phyloP scores from a whole-genome alignment of 2,888 invertebrate genomes.

The Cynaeus angustus region DNA sequence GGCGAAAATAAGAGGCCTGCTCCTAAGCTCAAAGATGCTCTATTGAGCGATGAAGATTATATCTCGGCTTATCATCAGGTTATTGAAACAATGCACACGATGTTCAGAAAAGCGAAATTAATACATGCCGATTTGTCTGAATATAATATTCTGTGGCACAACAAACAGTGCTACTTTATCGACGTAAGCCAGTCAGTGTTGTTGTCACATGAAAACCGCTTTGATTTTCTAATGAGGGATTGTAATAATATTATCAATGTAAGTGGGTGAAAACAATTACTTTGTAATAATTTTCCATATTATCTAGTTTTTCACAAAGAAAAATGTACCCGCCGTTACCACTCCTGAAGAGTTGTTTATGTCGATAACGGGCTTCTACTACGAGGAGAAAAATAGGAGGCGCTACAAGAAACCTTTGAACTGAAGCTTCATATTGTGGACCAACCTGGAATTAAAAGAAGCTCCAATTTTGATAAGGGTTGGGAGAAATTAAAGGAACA shows the following conservation, averaged over 20 bases:
- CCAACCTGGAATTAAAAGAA: constrained; percentile 72
- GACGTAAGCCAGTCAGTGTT: constrained; percentile 97
- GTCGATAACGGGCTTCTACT: constrained; percentile 80
- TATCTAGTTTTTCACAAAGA: constrained; percentile 86
- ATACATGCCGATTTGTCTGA: constrained; percentile 97
- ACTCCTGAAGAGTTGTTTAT: constrained; percentile 84
- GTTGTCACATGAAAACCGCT: constrained; percentile 90
- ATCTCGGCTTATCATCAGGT: constrained; percentile 78
- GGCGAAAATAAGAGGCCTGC: constrained; percentile 88
- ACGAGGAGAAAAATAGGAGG: constrained; percentile 71
- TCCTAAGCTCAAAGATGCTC: constrained; percentile 84
- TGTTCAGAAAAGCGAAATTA: constrained; percentile 89
- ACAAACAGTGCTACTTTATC: constrained; percentile 88
- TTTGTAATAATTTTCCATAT: too few relatives aligned
- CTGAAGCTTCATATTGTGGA: constrained; percentile 73
- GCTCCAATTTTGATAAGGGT: constrained; percentile 81
- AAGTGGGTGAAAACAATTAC: too few relatives aligned
- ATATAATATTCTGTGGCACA: constrained; percentile 92
- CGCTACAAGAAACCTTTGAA: constrained; percentile 78
- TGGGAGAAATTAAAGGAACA: constrained; percentile 73
- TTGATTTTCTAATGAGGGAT: constrained; percentile 91
- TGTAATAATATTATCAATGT: constrained; percentile 88
- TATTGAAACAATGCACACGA: constrained; percentile 81
- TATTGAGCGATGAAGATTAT: constrained; percentile 75
- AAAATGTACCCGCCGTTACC: constrained; percentile 78